Conservation (phyloP, 2,888 invertebrate genomes). For the Drosophila affinis region DNA sequence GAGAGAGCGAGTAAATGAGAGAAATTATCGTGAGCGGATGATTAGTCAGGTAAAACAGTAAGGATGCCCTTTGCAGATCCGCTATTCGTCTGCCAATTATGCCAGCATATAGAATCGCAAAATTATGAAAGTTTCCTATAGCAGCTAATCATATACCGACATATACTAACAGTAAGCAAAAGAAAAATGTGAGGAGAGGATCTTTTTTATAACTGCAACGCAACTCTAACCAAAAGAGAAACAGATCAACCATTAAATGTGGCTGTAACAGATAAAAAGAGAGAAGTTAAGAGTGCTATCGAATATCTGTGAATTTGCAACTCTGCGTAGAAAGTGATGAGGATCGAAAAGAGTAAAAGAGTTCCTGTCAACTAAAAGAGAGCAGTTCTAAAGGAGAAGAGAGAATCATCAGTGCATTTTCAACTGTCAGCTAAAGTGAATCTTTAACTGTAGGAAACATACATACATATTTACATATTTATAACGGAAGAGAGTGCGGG, state of each 20-base stretch:
- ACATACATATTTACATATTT: background rate
- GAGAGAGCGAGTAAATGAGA: background rate
- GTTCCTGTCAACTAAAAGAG: background rate
- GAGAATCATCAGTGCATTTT: background rate
- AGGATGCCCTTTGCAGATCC: no score
- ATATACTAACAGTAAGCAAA: no score
- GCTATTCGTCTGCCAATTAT: no score
- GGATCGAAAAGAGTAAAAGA: constrained; percentile 3
- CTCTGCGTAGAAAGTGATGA: background rate
- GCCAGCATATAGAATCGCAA: no score
- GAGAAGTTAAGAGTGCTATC: background rate
- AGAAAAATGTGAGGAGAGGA: no score
- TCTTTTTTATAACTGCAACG: no score
- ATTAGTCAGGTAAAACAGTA: background rate
- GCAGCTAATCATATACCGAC: no score
- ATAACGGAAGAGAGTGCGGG: background rate
- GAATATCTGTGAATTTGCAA: background rate
- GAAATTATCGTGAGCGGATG: background rate
- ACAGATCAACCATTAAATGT: background rate
- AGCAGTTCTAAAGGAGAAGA: background rate
- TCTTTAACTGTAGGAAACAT: background rate
- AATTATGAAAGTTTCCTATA: no score
- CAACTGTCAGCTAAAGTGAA: background rate
- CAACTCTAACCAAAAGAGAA: background rate
- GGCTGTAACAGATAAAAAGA: background rate